Evolutionary conservation across 35 echinoderm and acorn worm species (phyloP).

Genomic region (Eucidaris tribuloides): DNA sequence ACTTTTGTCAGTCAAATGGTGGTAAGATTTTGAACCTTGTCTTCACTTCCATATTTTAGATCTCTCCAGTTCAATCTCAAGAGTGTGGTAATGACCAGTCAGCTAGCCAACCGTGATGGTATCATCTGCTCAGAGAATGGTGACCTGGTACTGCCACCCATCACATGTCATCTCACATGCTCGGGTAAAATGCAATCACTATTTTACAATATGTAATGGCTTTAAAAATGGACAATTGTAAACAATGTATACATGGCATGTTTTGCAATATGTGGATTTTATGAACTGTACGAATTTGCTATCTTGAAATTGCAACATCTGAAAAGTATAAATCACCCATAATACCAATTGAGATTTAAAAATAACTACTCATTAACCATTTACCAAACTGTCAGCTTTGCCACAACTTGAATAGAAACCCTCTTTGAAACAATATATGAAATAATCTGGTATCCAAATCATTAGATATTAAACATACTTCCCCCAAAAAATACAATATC

Average conservation of each 20-base stretch:
- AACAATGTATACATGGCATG: neutral
- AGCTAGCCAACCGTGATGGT: constrained; percentile 28
- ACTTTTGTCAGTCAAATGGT: no score
- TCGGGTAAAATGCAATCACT: neutral
- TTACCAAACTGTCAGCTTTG: no score
- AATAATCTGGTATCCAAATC: neutral
- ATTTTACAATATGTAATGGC: neutral
- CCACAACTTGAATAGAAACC: neutral
- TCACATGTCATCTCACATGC: constrained; percentile 28
- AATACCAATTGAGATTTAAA: no score
- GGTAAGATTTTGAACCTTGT: no score
- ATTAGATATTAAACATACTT: neutral
- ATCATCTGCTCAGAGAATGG: constrained; percentile 41
- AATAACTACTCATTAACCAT: no score
- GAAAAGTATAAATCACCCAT: no score
- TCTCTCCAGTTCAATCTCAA: constrained; percentile 39
- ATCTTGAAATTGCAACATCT: no score
- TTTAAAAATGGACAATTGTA: neutral
- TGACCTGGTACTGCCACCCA: constrained; percentile 22
- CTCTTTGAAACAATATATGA: neutral
- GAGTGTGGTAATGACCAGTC: constrained; percentile 27
- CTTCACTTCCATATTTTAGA: constrained; percentile 1
- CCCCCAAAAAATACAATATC: no score
- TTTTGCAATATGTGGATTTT: neutral
- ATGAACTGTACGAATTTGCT: no score